Percentiles rank a stretch among this genome's conserved stretches.
These are phyloP conservation scores for Arrhopalites spinosus DNA, from an alignment of 2,888 invertebrate genomes.

Conservation along the genomic window DNA sequence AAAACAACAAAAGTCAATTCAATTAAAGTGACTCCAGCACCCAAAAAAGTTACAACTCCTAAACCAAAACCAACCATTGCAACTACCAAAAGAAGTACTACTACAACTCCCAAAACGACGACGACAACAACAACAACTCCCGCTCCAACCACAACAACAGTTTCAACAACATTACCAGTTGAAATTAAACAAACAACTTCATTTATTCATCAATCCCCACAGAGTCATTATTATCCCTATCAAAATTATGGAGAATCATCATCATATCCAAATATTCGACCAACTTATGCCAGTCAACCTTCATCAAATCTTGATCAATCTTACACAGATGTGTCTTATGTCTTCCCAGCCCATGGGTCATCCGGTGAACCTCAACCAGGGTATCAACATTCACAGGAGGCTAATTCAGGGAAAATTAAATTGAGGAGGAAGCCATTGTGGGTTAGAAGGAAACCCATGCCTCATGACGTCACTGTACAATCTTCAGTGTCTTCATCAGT, in stretches of 20 bases:
- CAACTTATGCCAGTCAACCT: background rate
- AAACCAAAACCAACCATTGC: background rate
- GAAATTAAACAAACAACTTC: slow-evolving; percentile 24
- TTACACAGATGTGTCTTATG: slow-evolving; percentile 35
- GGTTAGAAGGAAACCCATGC: slow-evolving; percentile 39
- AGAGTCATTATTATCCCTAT: slow-evolving; percentile 39
- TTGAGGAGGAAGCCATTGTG: slow-evolving; percentile 43
- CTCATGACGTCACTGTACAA: background rate
- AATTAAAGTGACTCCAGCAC: too few species aligned
- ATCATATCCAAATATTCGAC: slow-evolving; percentile 9
- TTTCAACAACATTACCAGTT: slow-evolving; percentile 4
- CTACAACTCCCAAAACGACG: slow-evolving; percentile 18
- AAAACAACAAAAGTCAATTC: too few species aligned
- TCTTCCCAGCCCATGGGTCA: slow-evolving; percentile 13
- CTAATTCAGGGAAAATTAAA: slow-evolving; percentile 28
- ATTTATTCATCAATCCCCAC: background rate
- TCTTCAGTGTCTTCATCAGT: background rate
- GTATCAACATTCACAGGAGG: background rate
- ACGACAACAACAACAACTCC: background rate
- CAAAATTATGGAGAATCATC: slow-evolving; percentile 13
- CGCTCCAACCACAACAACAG: slow-evolving; percentile 18
- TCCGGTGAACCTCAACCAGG: background rate
- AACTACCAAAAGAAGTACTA: slow-evolving; percentile 25
- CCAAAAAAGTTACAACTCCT: too few species aligned
- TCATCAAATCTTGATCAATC: slow-evolving; percentile 20